Evolutionary conservation across 2,888 invertebrate species (phyloP).

Genomic region (Philopedon plagiatum): DNA sequence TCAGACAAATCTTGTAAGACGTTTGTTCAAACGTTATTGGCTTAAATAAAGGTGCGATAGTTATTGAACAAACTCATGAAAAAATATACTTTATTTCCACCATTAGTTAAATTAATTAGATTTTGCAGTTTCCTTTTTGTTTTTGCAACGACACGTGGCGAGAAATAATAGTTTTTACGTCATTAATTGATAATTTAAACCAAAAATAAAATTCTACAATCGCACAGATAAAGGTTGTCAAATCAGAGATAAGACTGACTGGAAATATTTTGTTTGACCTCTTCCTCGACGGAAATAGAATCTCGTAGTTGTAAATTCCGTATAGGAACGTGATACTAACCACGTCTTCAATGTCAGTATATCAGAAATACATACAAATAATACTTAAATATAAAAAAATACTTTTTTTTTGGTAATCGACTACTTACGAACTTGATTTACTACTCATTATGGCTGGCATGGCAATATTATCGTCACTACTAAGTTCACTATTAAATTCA

Average conservation of each 20-base stretch:
- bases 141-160: not conserved
- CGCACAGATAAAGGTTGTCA: too few species aligned
- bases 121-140: not conserved
- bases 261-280: not conserved
- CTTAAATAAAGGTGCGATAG: not conserved
- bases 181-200: not conserved
- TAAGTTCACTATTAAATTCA: conserved; percentile 62
- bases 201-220: too few species aligned
- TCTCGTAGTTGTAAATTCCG: not conserved
- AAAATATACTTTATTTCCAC: too few species aligned
- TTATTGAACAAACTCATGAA: not conserved
- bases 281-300: conserved; percentile 7
- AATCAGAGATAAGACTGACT: not conserved
- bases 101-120: not conserved
- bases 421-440: conserved; percentile 64
- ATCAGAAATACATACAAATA: not conserved
- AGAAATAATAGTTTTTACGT: not conserved
- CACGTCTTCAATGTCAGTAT: not conserved
- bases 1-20: not conserved
- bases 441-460: conserved; percentile 68
- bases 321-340: not conserved
- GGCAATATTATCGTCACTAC: conserved; percentile 59
- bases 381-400: conserved; percentile 2
- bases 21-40: not conserved
- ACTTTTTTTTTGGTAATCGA: not conserved